phyloP scores from a whole-genome alignment of 1,140 invertebrate genomes.

The Drosophila arizonae region DNA sequence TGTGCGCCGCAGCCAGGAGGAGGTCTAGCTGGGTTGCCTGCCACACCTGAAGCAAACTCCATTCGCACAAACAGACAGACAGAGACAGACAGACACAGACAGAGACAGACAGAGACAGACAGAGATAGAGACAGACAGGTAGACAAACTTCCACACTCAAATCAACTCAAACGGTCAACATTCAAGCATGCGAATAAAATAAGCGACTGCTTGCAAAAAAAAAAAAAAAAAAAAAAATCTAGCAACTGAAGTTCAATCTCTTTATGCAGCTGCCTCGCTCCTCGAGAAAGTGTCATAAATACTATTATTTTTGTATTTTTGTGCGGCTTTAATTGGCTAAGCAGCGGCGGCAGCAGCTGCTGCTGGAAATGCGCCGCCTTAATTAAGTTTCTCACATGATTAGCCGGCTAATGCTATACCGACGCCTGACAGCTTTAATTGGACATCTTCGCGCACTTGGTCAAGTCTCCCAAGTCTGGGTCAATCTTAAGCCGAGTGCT shows the following conservation, averaged over 20 bases:
- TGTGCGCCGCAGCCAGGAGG: conserved; percentile 91
- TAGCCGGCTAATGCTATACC: conserved; percentile 49
- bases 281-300: conserved; percentile 33
- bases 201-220: conserved; percentile 38
- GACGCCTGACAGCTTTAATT: conserved; percentile 69
- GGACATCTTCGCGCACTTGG: conserved; percentile 31
- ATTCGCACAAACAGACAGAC: neutral
- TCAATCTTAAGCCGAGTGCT: conserved; percentile 67
- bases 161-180: conserved; percentile 28
- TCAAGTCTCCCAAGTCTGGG: conserved; percentile 33
- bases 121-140: neutral
- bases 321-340: conserved; percentile 31
- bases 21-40: conserved; percentile 35
- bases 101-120: neutral
- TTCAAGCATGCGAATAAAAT: conserved; percentile 51
- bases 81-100: neutral
- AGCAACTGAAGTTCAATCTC: neutral
- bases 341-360: conserved; percentile 28
- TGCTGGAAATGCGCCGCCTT: conserved; percentile 25
- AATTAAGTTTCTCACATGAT: conserved; percentile 49
- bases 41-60: too few species aligned
- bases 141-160: neutral
- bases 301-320: neutral
- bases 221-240: neutral
- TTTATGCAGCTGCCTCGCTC: neutral